These are phyloP conservation scores for Artemia sinica DNA, from an alignment of 2,888 invertebrate species.

Conservation along the genomic window DNA sequence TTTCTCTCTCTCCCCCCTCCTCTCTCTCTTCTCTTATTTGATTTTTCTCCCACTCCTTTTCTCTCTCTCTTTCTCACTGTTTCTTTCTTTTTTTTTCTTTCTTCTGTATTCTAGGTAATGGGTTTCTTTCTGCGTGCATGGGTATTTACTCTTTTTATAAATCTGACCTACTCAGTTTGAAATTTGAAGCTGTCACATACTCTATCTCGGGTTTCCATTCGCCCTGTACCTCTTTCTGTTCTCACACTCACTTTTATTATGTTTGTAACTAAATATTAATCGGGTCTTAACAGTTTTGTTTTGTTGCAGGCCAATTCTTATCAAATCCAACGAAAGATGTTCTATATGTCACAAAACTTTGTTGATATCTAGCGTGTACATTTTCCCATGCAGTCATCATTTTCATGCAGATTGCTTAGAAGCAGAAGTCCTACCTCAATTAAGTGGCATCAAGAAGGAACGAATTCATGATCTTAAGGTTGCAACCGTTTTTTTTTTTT, in stretches of 20 bases:
- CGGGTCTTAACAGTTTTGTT: slow-evolving; percentile 14
- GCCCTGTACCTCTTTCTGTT: background rate
- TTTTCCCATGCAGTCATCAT: slow-evolving; percentile 86
- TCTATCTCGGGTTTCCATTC: background rate
- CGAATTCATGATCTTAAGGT: slow-evolving; percentile 35
- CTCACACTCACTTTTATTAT: too few species aligned
- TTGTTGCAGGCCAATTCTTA: slow-evolving; percentile 46
- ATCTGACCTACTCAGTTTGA: too few species aligned
- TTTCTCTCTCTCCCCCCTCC: too few species aligned
- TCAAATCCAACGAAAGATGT: slow-evolving; percentile 62
- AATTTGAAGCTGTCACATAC: too few species aligned
- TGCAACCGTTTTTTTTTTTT: background rate
- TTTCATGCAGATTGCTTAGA: slow-evolving; percentile 81
- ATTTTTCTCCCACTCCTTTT: too few species aligned
- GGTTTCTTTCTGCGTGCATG: background rate
- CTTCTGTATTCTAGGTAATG: too few species aligned
- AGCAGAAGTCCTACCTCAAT: slow-evolving; percentile 49
- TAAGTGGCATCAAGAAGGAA: slow-evolving; percentile 38
- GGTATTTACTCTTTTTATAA: too few species aligned
- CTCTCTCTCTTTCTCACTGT: too few species aligned
- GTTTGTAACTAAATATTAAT: too few species aligned
- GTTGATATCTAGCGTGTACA: slow-evolving; percentile 70
- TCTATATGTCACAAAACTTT: slow-evolving; percentile 62
- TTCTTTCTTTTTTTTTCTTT: too few species aligned
- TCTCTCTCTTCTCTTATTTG: too few species aligned